A percentile compares a stretch with the other conserved stretches of the same genome.
phyloP scores from a whole-genome alignment of 2,797 vertebrate species.

The Micromesistius poutassou region DNA sequence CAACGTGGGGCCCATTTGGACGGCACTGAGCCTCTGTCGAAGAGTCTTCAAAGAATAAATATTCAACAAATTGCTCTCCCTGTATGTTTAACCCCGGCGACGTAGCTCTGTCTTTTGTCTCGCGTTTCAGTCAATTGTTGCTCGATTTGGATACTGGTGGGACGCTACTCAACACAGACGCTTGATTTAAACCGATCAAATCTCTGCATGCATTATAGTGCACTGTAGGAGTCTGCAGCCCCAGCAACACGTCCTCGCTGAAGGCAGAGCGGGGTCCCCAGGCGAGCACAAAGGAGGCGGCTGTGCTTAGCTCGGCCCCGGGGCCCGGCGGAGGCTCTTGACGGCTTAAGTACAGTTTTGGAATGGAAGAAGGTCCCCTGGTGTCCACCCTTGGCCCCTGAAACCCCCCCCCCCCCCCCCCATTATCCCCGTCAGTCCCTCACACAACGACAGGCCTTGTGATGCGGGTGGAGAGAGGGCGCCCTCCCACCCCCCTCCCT shows the following conservation, averaged over 20 bases:
- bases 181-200: not conserved
- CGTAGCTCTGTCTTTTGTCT: not conserved
- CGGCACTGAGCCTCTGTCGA: not conserved
- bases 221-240: constrained; percentile 1
- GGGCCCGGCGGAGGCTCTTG: constrained; percentile 12
- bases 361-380: constrained; percentile 47
- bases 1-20: not conserved
- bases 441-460: constrained; percentile 72
- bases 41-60: not conserved
- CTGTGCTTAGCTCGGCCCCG: constrained; percentile 34
- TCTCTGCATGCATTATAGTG: not conserved
- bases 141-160: not conserved
- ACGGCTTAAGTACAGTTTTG: constrained; percentile 46
- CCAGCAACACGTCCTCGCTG: not conserved
- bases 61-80: not conserved
- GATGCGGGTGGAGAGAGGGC: constrained; percentile 52
- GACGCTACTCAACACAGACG: not conserved
- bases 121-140: not conserved
- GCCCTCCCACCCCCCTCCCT: constrained; percentile 59
- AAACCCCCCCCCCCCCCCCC: not conserved
- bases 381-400: constrained; percentile 37
- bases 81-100: not conserved
- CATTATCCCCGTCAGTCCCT: constrained; percentile 40
- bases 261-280: not conserved
- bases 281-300: constrained; percentile 17